A percentile compares a stretch with the other conserved stretches of the same genome.
These are phyloP conservation scores for Oreochromis grahami DNA, from an alignment of 2,797 vertebrate species.

Conservation along the genomic window DNA sequence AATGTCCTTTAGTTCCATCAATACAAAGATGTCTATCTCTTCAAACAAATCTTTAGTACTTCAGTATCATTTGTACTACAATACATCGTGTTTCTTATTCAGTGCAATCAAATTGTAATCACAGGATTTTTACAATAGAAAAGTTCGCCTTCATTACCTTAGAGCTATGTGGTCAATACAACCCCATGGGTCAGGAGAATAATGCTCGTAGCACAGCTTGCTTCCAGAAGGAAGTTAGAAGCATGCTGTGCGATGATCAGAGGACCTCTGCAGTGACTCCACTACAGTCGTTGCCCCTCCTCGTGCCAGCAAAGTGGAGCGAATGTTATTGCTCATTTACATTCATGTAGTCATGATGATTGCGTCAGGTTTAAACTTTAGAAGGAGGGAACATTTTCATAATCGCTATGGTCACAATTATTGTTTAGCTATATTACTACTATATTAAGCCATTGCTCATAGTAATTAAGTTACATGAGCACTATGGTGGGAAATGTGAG, in stretches of 20 bases:
- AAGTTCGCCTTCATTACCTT: background rate
- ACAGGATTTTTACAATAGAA: background rate
- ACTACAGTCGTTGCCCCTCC: background rate
- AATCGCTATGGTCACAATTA: background rate
- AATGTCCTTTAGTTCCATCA: background rate
- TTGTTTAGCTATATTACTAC: background rate
- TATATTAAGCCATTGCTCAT: background rate
- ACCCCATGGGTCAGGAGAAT: background rate
- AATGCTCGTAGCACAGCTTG: background rate
- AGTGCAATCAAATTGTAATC: background rate
- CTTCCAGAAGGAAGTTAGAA: background rate
- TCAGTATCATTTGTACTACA: background rate
- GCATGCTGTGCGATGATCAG: background rate
- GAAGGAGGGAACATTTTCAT: background rate
- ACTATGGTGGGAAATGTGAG: background rate
- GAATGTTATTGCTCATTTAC: background rate
- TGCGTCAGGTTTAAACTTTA: background rate
- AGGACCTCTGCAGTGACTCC: background rate
- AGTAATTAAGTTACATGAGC: background rate
- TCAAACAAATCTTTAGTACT: background rate
- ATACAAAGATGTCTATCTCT: background rate
- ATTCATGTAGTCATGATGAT: background rate
- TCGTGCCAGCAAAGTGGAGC: background rate
- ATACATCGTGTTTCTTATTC: background rate
- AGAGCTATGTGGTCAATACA: background rate